Percentiles rank a stretch among this genome's conserved stretches.
Evolutionary conservation across 2,888 invertebrate species (phyloP).

Genomic region (Hemistola chrysoprasaria): DNA sequence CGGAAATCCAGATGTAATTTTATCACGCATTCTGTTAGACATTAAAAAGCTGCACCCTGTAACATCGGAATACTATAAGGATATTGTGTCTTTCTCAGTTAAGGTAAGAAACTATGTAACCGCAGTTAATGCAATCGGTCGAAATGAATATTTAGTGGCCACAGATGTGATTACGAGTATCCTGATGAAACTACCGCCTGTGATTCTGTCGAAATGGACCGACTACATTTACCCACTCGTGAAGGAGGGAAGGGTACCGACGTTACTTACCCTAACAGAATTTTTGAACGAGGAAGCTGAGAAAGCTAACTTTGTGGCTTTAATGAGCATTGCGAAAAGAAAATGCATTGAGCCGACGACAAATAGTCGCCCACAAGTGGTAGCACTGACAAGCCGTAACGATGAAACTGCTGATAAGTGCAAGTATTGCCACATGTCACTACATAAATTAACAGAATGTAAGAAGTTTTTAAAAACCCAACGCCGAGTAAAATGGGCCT

Average conservation of each 20-base stretch:
- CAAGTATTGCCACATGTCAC: conserved; percentile 14
- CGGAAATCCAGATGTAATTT: no score
- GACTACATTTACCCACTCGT: conserved; percentile 31
- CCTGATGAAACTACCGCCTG: conserved; percentile 25
- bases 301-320: no score
- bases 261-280: conserved; percentile 27
- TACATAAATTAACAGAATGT: conserved; percentile 24
- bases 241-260: conserved; percentile 14
- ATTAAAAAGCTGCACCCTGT: no score
- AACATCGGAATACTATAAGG: neutral
- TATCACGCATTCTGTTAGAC: no score
- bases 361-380: no score
- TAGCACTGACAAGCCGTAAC: no score
- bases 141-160: conserved; percentile 23
- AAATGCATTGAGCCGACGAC: conserved; percentile 18
- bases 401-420: conserved; percentile 11
- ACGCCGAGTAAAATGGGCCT: conserved; percentile 23
- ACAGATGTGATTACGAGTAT: conserved; percentile 14
- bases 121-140: conserved; percentile 9
- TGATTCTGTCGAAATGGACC: conserved; percentile 28
- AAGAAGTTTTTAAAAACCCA: conserved; percentile 24
- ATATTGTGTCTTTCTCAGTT: conserved; percentile 1
- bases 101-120: neutral
- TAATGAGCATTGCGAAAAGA: no score
- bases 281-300: conserved; percentile 28